Percentiles rank a stretch among this genome's conserved stretches.
These are phyloP conservation scores for Linurgus olivaceus DNA, from an alignment of 2,797 vertebrate species.

Conservation along the genomic window DNA sequence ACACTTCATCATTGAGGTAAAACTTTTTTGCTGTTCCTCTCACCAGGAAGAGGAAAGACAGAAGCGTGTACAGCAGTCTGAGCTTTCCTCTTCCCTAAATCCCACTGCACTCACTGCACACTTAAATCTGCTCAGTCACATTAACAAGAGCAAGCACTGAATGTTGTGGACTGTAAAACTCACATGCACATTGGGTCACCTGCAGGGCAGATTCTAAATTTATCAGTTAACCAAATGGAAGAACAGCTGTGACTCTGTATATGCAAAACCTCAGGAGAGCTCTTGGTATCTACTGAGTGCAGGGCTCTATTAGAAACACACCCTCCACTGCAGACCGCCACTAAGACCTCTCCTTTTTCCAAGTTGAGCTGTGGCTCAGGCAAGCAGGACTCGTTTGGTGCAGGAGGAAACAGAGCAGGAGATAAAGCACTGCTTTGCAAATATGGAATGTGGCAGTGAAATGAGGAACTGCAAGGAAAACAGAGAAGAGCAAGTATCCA, in stretches of 20 bases:
- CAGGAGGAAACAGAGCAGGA: neutral
- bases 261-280: neutral
- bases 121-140: neutral
- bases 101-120: neutral
- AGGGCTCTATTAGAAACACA: neutral
- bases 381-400: fast-evolving
- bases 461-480: neutral
- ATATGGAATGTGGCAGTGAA: fast-evolving
- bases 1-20: neutral
- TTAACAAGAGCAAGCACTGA: neutral
- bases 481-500: fast-evolving
- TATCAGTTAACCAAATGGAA: neutral
- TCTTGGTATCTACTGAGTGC: neutral
- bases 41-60: neutral
- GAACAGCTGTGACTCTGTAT: neutral
- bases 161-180: neutral
- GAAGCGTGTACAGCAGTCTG: fast-evolving
- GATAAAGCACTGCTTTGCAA: neutral
- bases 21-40: neutral
- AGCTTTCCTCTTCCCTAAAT: neutral
- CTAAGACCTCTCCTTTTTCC: neutral
- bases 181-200: neutral
- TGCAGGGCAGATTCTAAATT: slow-evolving; percentile 8
- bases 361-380: neutral
- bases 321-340: neutral